Evolutionary conservation across 1,140 invertebrate genomes (phyloP).

Genomic region (Papilio polyxenes): DNA sequence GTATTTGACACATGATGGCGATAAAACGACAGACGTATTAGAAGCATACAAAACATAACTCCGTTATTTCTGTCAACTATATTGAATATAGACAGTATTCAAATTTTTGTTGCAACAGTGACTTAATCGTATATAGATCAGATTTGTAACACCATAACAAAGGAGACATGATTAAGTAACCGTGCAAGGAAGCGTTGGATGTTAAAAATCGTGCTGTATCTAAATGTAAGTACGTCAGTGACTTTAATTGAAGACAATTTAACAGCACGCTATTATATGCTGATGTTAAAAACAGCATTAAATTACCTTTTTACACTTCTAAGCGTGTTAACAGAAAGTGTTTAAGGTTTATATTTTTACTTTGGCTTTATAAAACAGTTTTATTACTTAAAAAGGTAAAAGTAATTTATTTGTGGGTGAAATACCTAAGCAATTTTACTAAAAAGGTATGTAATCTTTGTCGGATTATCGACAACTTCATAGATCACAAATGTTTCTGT

Average conservation of each 20-base stretch:
- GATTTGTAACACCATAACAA: too few species aligned
- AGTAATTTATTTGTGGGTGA: neutral
- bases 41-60: neutral
- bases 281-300: conserved; percentile 4
- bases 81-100: neutral
- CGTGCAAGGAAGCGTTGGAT: too few species aligned
- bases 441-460: neutral
- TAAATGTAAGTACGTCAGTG: neutral
- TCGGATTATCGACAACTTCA: neutral
- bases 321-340: neutral
- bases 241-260: conserved; percentile 15
- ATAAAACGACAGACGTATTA: neutral
- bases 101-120: neutral
- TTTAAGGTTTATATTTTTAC: neutral
- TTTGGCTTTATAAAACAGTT: neutral
- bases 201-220: too few species aligned
- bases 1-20: neutral
- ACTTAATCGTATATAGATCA: too few species aligned
- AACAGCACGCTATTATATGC: neutral
- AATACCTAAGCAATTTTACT: neutral
- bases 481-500: neutral
- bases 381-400: neutral
- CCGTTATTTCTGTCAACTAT: neutral
- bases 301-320: neutral
- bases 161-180: too few species aligned